phyloP scores from a whole-genome alignment of 2,113 vertebrate genomes.

The Fulmarus glacialis region DNA sequence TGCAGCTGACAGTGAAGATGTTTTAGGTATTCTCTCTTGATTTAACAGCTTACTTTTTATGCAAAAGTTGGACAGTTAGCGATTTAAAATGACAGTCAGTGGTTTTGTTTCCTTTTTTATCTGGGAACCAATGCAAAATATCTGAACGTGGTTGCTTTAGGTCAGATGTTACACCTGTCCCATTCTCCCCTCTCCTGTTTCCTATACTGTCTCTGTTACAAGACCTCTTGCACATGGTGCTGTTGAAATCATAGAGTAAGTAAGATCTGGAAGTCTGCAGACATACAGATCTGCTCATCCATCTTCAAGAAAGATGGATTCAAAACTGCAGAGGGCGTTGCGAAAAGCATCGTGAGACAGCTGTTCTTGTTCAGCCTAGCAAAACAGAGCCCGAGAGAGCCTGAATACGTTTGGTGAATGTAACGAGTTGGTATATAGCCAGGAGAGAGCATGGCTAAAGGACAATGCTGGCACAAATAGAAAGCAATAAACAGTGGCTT shows the following conservation, averaged over 20 bases:
- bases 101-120: background rate
- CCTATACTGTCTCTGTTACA: background rate
- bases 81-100: background rate
- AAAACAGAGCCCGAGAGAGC: background rate
- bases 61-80: background rate
- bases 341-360: background rate
- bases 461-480: constrained; percentile 53
- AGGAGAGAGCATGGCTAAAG: constrained; percentile 12
- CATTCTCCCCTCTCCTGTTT: background rate
- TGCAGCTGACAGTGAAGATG: background rate
- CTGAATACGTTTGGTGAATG: background rate
- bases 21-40: background rate
- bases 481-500: constrained; percentile 16
- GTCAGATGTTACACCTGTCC: background rate
- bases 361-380: constrained; percentile 27
- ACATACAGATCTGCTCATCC: background rate
- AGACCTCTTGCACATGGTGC: background rate
- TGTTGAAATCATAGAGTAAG: background rate
- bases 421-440: background rate
- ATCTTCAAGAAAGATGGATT: background rate
- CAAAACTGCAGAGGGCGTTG: background rate
- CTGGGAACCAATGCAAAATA: background rate
- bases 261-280: background rate
- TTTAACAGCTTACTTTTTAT: background rate
- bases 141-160: background rate